phyloP scores from a whole-genome alignment of 1,140 invertebrate genomes.

The Dendrolimus kikuchii region DNA sequence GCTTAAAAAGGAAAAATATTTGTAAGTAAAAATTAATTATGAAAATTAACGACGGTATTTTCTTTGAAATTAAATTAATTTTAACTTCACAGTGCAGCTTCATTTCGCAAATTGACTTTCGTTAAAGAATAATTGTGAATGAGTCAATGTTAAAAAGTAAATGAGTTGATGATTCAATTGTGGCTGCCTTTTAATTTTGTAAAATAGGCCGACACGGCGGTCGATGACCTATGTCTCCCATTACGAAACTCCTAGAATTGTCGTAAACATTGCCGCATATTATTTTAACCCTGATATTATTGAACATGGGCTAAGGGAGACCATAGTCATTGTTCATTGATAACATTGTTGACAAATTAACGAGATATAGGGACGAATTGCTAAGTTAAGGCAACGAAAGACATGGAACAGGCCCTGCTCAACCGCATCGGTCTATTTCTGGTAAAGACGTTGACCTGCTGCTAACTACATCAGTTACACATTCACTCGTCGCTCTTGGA shows the following conservation, averaged over 20 bases:
- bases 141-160: slow-evolving; percentile 35
- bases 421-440: slow-evolving; percentile 48
- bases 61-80: slow-evolving; percentile 19
- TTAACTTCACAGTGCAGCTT: slow-evolving; percentile 6
- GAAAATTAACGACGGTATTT: slow-evolving; percentile 7
- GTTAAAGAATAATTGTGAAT: slow-evolving; percentile 30
- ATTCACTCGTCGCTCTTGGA: slow-evolving; percentile 26
- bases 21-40: slow-evolving; percentile 9
- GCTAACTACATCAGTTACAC: slow-evolving; percentile 36
- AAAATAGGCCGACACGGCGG: slow-evolving; percentile 43
- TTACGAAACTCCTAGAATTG: slow-evolving; percentile 10
- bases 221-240: slow-evolving; percentile 28
- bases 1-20: too few relatives aligned
- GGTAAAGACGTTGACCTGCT: slow-evolving; percentile 58
- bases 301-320: slow-evolving; percentile 29
- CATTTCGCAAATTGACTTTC: slow-evolving; percentile 16
- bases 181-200: slow-evolving; percentile 40
- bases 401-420: slow-evolving; percentile 44
- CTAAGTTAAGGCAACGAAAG: slow-evolving; percentile 44
- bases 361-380: slow-evolving; percentile 49
- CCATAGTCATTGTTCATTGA: slow-evolving; percentile 37
- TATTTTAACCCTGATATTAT: slow-evolving; percentile 10
- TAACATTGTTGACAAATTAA: slow-evolving; percentile 60
- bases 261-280: slow-evolving; percentile 4
- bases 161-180: slow-evolving; percentile 36